A percentile compares a stretch with the other conserved stretches of the same genome.
These are phyloP conservation scores for Aradus depressus DNA, from an alignment of 2,888 invertebrate genomes.

Conservation along the genomic window DNA sequence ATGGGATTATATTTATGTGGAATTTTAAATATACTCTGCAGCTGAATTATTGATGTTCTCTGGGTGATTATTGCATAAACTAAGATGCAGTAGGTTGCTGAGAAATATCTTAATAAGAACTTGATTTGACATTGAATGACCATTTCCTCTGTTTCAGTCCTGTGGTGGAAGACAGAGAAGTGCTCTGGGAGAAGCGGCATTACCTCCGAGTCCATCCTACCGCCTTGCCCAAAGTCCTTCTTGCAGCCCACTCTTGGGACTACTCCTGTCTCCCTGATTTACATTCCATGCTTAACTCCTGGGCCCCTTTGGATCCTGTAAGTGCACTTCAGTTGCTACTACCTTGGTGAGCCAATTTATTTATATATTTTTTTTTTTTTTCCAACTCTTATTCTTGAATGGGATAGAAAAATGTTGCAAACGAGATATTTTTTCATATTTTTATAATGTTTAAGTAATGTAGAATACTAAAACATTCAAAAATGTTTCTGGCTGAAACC, in stretches of 20 bases:
- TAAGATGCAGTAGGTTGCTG: too few relatives aligned
- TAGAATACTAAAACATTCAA: too few relatives aligned
- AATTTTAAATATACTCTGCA: too few relatives aligned
- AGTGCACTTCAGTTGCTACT: constrained; percentile 84
- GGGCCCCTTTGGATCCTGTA: constrained; percentile 74
- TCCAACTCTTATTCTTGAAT: neutral
- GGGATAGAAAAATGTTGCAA: constrained; percentile 1
- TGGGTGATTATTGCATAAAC: too few relatives aligned
- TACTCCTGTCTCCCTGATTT: constrained; percentile 77
- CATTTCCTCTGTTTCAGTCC: constrained; percentile 44
- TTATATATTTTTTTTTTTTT: neutral
- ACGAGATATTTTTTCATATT: constrained; percentile 9
- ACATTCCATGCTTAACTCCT: constrained; percentile 74
- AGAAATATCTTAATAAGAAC: too few relatives aligned
- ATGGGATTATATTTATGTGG: too few relatives aligned
- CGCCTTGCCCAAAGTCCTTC: constrained; percentile 73
- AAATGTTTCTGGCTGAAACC: too few relatives aligned
- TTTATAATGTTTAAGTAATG: too few relatives aligned
- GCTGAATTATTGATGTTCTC: too few relatives aligned
- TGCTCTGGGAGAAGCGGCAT: constrained; percentile 89
- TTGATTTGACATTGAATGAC: too few relatives aligned
- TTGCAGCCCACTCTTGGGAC: constrained; percentile 86
- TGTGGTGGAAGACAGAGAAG: constrained; percentile 58
- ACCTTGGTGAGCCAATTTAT: constrained; percentile 58
- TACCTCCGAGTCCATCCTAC: constrained; percentile 73